Conservation (phyloP, 1,140 invertebrate genomes). For the Brachionus plicatilis region DNA sequence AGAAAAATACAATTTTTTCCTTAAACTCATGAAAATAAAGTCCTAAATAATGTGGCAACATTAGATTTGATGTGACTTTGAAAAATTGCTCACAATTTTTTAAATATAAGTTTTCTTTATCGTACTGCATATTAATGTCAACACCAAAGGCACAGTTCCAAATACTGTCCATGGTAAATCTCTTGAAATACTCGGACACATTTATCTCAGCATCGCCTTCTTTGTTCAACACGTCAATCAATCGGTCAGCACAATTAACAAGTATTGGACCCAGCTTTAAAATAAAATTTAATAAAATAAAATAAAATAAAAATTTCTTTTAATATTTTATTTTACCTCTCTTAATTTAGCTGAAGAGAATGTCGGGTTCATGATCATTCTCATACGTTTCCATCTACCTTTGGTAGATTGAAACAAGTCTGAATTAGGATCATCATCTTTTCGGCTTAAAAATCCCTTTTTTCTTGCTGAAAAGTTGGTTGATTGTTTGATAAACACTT, state of each 20-base stretch:
- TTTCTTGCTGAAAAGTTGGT: conserved; percentile 39
- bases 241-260: not conserved
- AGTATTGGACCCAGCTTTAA: conserved; percentile 42
- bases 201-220: not conserved
- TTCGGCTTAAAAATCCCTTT: not conserved
- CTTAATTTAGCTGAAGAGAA: conserved; percentile 29
- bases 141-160: conserved; percentile 33
- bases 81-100: not conserved
- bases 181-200: conserved; percentile 42
- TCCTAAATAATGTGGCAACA: not conserved
- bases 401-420: not conserved
- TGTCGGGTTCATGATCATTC: conserved; percentile 32
- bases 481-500: conserved; percentile 1
- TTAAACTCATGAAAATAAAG: conserved; percentile 10
- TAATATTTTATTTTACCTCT: too few species aligned
- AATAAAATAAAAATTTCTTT: too few species aligned
- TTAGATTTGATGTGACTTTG: not conserved
- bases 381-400: not conserved
- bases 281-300: too few species aligned
- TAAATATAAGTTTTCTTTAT: conserved; percentile 47
- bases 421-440: not conserved
- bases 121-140: conserved; percentile 43
- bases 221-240: not conserved
- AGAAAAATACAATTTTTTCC: not conserved
- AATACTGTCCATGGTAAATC: conserved; percentile 23